Base-by-base conservation (phyloP, 2,888 invertebrate species). In the Coenonympha glycerion region DNA sequence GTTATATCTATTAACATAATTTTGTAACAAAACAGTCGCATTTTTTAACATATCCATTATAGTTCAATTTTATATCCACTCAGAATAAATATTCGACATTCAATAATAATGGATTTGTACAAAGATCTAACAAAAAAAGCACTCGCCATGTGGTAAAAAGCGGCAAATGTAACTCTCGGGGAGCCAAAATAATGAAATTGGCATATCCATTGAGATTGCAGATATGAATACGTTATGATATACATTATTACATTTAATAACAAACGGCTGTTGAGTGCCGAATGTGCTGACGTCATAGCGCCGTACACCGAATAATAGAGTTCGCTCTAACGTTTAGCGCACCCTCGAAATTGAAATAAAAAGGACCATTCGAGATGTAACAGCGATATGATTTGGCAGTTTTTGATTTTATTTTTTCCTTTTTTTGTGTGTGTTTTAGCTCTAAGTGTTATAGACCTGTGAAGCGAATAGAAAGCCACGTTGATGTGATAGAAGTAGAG, bases 351-450 rank as follows among this genome's bases (percentile, higher is more conserved):
- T 81, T 80, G 81, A 81, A 84, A 84, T 85, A 86, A 86, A 84
- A 84, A 79, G 68, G 70, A 73, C 73, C 77, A 82, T 83, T 79
- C 76, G 83, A 85, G 85, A 84, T 85, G 83, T 83, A 84, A 80
- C 83, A 78, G 80, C 83, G 76, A 82, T 86, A 85, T 86, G 86
- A 86, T 84, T 84, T 84, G 79, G 86, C 85, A 84, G 73, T 83
- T 86, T 83, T 79, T 71, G 67, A 65, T 64, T 66, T 69, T 68
- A 68, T 66, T 73, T 74, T 76, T 69, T 64, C 68, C n/a, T n/a
- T 67, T 69, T 72, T 76, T 68, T 64, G 66, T 71, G 72, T 72
- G 68, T 77, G 79, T 83, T 82, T 78, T 68, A 78, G 76, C 78
- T 76, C 67, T 73, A 73, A 67, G 71, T 62, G 61, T 64, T 13